Percentiles rank a stretch among this genome's conserved stretches.
Conservation (phyloP, 2,888 invertebrate species). For the Pimpla rufipes region DNA sequence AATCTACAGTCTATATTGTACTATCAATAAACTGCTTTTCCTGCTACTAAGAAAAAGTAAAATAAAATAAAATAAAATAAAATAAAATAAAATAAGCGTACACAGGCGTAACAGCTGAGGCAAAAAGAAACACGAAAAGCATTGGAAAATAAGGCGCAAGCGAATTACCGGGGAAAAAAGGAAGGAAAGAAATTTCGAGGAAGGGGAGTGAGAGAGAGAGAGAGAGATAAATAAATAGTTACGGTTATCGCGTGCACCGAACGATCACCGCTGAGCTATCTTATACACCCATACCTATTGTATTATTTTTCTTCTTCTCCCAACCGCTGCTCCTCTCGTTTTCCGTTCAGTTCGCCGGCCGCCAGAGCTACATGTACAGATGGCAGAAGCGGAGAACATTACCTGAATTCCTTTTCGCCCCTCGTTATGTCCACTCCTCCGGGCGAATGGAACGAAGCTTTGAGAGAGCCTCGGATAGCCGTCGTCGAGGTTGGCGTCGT, state of each 20-base stretch:
- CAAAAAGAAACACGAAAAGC: slow-evolving; percentile 40
- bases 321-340: slow-evolving; percentile 21
- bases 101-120: too few relatives aligned
- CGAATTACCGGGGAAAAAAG: too few relatives aligned
- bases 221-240: slow-evolving; percentile 28
- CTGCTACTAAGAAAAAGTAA: too few relatives aligned
- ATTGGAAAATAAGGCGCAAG: slow-evolving; percentile 10
- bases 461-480: slow-evolving; percentile 9
- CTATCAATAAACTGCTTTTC: too few relatives aligned
- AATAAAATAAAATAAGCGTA: too few relatives aligned
- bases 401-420: slow-evolving; percentile 64
- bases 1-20: too few relatives aligned
- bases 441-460: slow-evolving; percentile 38
- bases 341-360: slow-evolving; percentile 36
- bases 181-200: too few relatives aligned
- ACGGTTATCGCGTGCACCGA: slow-evolving; percentile 39
- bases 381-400: slow-evolving; percentile 42
- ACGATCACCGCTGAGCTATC: slow-evolving; percentile 22
- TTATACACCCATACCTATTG: not conserved
- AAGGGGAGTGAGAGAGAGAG: slow-evolving; percentile 11
- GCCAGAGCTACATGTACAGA: slow-evolving; percentile 7
- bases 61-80: too few relatives aligned
- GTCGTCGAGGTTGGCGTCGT: not conserved
- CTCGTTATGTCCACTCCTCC: slow-evolving; percentile 60
- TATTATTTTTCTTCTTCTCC: slow-evolving; percentile 34